Evolutionary conservation across 2,113 vertebrate species (phyloP).

Genomic region (Lichenostomus cassidix): DNA sequence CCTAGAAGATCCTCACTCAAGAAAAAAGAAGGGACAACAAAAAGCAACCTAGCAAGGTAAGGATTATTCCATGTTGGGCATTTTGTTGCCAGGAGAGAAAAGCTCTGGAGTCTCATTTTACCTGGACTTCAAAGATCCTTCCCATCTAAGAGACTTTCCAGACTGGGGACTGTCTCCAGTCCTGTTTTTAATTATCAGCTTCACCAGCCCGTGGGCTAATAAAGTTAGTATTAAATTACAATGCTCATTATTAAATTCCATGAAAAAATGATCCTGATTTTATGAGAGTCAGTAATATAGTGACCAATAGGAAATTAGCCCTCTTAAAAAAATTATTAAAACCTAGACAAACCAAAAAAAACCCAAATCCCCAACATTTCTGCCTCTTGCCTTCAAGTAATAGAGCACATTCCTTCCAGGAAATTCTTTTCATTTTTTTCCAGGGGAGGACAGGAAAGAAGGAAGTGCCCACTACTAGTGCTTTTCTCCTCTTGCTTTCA

Average conservation of each 20-base stretch:
- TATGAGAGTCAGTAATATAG: neutral
- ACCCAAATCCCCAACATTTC: neutral
- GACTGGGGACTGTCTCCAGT: neutral
- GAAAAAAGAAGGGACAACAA: neutral
- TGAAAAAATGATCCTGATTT: neutral
- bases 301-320: neutral
- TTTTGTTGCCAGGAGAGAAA: neutral
- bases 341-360: neutral
- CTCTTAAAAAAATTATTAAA: neutral
- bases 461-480: neutral
- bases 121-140: neutral
- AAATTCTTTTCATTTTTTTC: conserved; percentile 50
- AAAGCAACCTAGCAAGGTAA: neutral
- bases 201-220: neutral
- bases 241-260: neutral
- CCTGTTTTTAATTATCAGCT: neutral
- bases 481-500: conserved; percentile 10
- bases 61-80: neutral
- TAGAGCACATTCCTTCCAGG: conserved; percentile 26
- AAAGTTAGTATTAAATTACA: neutral
- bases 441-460: conserved; percentile 26
- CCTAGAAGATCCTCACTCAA: neutral
- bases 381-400: neutral
- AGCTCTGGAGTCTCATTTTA: neutral
- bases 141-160: neutral